phyloP scores from a whole-genome alignment of 1,140 invertebrate genomes.

The Melanaphis sacchari region DNA sequence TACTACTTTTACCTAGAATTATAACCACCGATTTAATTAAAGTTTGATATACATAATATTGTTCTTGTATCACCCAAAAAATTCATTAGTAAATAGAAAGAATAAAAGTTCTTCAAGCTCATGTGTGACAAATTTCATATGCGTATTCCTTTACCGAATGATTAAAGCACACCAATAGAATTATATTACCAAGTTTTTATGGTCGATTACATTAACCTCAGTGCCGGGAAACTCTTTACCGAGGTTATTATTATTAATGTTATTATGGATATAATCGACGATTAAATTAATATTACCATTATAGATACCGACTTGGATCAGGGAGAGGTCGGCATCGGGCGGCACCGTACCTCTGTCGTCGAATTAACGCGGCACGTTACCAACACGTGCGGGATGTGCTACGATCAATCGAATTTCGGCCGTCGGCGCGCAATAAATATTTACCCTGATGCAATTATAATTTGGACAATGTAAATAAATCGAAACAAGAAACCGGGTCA shows the following conservation, averaged over 20 bases:
- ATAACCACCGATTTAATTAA: background rate
- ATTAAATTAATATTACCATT: background rate
- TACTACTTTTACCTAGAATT: background rate
- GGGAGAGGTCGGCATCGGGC: background rate
- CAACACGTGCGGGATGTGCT: background rate
- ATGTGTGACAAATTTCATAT: no score
- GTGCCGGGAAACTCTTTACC: background rate
- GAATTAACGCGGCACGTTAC: background rate
- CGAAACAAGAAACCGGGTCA: conserved; percentile 37
- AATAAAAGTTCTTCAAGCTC: no score
- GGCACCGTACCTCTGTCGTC: background rate
- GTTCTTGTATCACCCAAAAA: background rate
- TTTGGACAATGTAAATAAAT: conserved; percentile 14
- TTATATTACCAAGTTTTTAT: background rate
- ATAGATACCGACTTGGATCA: background rate
- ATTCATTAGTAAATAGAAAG: no score
- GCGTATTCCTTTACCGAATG: no score
- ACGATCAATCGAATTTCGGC: background rate
- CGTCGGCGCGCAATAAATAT: background rate
- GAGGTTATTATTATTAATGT: background rate
- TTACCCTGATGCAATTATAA: background rate
- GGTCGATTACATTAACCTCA: background rate
- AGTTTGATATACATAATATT: background rate
- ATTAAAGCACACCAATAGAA: no score
- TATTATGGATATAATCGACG: background rate